Evolutionary conservation across 2,888 invertebrate species (phyloP).

Genomic region (Dryobotodes eremita): DNA sequence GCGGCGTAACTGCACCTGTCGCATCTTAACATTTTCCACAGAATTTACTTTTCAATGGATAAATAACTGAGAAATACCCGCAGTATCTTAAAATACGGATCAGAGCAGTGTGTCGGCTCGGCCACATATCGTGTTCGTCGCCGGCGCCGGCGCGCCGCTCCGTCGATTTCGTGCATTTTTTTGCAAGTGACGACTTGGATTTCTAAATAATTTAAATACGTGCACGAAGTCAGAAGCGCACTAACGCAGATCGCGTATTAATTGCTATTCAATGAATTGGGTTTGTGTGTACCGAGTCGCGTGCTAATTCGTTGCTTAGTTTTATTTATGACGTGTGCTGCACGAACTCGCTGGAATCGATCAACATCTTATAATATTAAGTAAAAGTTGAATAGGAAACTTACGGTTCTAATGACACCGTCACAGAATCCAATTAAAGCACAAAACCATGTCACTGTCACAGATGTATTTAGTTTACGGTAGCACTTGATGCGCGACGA

Average conservation of each 20-base stretch:
- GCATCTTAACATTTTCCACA: conserved; percentile 33
- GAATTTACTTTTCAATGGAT: conserved; percentile 39
- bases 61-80: conserved; percentile 40
- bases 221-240: conserved; percentile 84
- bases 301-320: conserved; percentile 72
- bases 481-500: conserved; percentile 76
- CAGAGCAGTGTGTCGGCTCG: conserved; percentile 53
- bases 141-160: conserved; percentile 81
- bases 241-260: conserved; percentile 79
- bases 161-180: conserved; percentile 88
- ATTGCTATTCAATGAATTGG: conserved; percentile 82
- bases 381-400: conserved; percentile 71
- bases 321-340: conserved; percentile 67
- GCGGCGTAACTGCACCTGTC: conserved; percentile 40
- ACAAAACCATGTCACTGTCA: conserved; percentile 90
- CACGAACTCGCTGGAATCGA: conserved; percentile 62
- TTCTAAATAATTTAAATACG: conserved; percentile 91
- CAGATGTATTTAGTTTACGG: conserved; percentile 78
- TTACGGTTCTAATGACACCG: conserved; percentile 84
- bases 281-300: conserved; percentile 80
- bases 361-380: conserved; percentile 58
- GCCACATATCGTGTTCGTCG: conserved; percentile 73
- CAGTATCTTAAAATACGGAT: conserved; percentile 60
- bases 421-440: conserved; percentile 86
- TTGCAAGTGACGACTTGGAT: conserved; percentile 87